Evolutionary conservation across 1,140 invertebrate genomes (phyloP).

Genomic region (Helicoverpa armigera): DNA sequence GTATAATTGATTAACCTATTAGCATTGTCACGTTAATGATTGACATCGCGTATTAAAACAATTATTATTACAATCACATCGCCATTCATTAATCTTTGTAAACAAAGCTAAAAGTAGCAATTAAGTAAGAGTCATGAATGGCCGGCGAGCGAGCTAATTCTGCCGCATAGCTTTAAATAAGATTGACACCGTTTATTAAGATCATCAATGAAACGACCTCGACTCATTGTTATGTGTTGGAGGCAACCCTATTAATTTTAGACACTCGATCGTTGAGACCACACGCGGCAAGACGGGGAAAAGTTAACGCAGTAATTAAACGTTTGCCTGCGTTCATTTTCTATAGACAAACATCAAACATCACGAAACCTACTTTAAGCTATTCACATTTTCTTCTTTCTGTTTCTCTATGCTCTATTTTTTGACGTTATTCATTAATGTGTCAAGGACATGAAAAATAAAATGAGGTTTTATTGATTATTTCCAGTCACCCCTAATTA

Average conservation of each 20-base stretch:
- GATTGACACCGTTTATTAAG: slow-evolving; percentile 56
- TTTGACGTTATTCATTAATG: no score
- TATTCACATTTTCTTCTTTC: background rate
- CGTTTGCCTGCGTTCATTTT: background rate
- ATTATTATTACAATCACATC: slow-evolving; percentile 36
- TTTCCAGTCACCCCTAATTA: no score
- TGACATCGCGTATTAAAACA: background rate
- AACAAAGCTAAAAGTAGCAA: slow-evolving; percentile 42
- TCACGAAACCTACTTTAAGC: background rate
- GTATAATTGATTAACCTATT: slow-evolving; percentile 9
- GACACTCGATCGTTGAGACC: slow-evolving; percentile 55
- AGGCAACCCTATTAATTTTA: slow-evolving; percentile 59
- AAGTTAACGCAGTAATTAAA: slow-evolving; percentile 58
- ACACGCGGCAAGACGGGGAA: slow-evolving; percentile 62
- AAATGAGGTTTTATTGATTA: no score
- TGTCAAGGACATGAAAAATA: no score
- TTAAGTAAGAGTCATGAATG: slow-evolving; percentile 32
- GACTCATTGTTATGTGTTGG: slow-evolving; percentile 58
- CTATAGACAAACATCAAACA: background rate
- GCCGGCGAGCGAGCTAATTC: slow-evolving; percentile 15
- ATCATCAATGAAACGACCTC: slow-evolving; percentile 60
- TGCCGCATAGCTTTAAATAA: slow-evolving; percentile 52
- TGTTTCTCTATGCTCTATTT: background rate
- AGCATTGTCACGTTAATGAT: slow-evolving; percentile 9
- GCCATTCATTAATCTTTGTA: slow-evolving; percentile 38